phyloP scores from a whole-genome alignment of 2,113 vertebrate species.

The Anarrhichthys ocellatus region DNA sequence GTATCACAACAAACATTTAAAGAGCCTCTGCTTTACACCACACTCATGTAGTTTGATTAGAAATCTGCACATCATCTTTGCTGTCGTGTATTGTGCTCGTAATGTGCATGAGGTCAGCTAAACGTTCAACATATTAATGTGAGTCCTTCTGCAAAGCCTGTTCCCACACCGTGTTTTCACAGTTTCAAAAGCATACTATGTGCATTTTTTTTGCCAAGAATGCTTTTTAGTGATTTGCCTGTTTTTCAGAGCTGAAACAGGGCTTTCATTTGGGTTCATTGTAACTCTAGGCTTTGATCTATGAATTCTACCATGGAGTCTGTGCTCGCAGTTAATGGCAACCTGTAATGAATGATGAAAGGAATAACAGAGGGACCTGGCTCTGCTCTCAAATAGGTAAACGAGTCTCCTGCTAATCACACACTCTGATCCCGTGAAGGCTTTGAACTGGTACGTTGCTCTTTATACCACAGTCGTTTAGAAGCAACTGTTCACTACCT shows the following conservation, averaged over 20 bases:
- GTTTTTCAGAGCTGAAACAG: neutral
- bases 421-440: conserved; percentile 46
- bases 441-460: conserved; percentile 34
- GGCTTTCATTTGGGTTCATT: conserved; percentile 1
- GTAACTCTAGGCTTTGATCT: conserved; percentile 42
- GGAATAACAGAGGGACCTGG: conserved; percentile 19
- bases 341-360: conserved; percentile 49
- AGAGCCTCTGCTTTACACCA: neutral
- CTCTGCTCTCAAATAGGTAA: conserved; percentile 29
- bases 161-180: neutral
- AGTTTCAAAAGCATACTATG: neutral
- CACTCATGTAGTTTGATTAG: too few species aligned
- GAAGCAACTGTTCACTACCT: neutral
- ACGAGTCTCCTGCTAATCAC: conserved; percentile 26
- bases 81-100: neutral
- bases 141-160: neutral
- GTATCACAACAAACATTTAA: neutral
- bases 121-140: neutral
- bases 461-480: neutral
- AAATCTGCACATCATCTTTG: neutral
- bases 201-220: neutral
- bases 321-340: conserved; percentile 17
- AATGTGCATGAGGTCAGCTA: neutral
- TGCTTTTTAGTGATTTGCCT: neutral
- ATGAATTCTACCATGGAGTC: conserved; percentile 6